Percentiles rank a stretch among this genome's conserved stretches.
Conservation (phyloP, 2,888 invertebrate species). For the Synanthedon formicaeformis region DNA sequence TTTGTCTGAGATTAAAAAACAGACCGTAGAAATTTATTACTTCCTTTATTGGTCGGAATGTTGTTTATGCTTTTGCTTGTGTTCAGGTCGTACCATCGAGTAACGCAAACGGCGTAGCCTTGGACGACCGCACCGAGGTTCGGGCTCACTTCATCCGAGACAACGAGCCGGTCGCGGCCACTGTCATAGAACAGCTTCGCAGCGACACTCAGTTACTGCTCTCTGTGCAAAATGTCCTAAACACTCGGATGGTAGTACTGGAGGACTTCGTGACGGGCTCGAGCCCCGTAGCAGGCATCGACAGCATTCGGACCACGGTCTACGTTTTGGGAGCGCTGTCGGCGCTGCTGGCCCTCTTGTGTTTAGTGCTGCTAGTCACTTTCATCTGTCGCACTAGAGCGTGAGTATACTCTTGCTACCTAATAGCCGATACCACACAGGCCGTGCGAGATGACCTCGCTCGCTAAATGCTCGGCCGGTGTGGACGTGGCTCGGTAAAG, state of each 20-base stretch:
- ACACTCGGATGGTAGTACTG: slow-evolving; percentile 38
- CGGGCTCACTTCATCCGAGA: slow-evolving; percentile 71
- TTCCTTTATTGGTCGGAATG: too few relatives aligned
- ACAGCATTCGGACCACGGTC: slow-evolving; percentile 26
- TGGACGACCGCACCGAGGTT: slow-evolving; percentile 53
- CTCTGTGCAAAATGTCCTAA: slow-evolving; percentile 42
- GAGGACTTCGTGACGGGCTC: slow-evolving; percentile 54
- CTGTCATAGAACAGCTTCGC: slow-evolving; percentile 56
- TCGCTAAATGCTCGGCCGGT: too few relatives aligned
- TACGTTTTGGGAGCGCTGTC: slow-evolving; percentile 69
- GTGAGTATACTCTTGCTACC: slow-evolving; percentile 36
- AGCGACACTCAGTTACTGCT: slow-evolving; percentile 54
- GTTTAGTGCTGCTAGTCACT: slow-evolving; percentile 53
- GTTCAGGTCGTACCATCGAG: slow-evolving; percentile 36
- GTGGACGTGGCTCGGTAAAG: too few relatives aligned
- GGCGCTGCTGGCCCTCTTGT: slow-evolving; percentile 57
- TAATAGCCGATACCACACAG: too few relatives aligned
- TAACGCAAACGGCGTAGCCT: slow-evolving; percentile 36
- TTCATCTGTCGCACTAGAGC: slow-evolving; percentile 70
- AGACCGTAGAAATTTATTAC: too few relatives aligned
- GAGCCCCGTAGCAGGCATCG: slow-evolving; percentile 15
- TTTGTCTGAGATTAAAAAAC: too few relatives aligned
- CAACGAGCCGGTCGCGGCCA: slow-evolving; percentile 59
- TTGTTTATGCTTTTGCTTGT: too few relatives aligned
- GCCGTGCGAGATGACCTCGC: too few relatives aligned